A percentile compares a stretch with the other conserved stretches of the same genome.
Evolutionary conservation across 1,140 invertebrate genomes (phyloP).

Genomic region (Stegodyphus mimosarum): DNA sequence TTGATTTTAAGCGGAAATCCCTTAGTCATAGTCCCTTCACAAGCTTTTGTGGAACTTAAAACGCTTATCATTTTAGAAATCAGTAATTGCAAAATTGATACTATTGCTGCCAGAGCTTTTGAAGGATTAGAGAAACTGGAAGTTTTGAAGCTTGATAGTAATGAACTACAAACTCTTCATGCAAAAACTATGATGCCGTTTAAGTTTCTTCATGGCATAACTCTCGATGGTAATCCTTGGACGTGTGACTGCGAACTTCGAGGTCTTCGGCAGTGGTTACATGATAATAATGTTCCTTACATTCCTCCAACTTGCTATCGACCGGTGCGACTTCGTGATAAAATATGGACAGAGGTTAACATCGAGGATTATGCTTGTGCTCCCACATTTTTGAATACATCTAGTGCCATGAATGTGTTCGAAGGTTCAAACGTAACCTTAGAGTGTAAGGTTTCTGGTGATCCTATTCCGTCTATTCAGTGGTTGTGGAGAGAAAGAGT

Average conservation of each 20-base stretch:
- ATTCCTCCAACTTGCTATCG: conserved; percentile 79
- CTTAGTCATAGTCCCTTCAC: conserved; percentile 76
- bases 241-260: conserved; percentile 87
- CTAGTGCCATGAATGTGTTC: conserved; percentile 80
- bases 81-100: conserved; percentile 80
- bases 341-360: conserved; percentile 72
- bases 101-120: conserved; percentile 83
- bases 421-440: conserved; percentile 87
- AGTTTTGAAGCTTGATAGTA: conserved; percentile 85
- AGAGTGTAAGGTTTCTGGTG: conserved; percentile 80
- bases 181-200: conserved; percentile 79
- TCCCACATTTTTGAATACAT: conserved; percentile 79
- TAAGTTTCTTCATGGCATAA: conserved; percentile 78
- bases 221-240: conserved; percentile 87
- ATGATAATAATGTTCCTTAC: conserved; percentile 82
- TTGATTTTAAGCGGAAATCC: conserved; percentile 84
- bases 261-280: conserved; percentile 85
- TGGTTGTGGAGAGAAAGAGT: conserved; percentile 90
- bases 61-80: conserved; percentile 84
- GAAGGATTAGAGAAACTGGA: conserved; percentile 82
- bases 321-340: conserved; percentile 70
- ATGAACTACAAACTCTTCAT: conserved; percentile 78
- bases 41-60: conserved; percentile 80
- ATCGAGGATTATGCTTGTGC: conserved; percentile 89
- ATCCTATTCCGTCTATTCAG: conserved; percentile 83